Evolutionary conservation across 1,140 invertebrate genomes (phyloP).

Genomic region (Danaus melanippus): DNA sequence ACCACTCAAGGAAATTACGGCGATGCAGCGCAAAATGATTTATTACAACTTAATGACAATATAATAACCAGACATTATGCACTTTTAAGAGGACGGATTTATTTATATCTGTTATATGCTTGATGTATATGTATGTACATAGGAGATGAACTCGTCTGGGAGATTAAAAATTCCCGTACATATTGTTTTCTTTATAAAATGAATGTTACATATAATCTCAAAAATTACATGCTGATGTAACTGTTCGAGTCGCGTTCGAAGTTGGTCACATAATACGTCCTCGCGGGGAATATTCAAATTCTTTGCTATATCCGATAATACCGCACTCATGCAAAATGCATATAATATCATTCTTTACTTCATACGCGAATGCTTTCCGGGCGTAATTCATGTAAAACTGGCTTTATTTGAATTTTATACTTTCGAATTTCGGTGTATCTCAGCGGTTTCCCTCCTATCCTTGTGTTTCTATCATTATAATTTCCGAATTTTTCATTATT

Average conservation of each 20-base stretch:
- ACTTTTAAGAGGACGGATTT: not conserved
- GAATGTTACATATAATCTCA: not conserved
- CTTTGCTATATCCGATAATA: constrained; percentile 61
- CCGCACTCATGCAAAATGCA: constrained; percentile 63
- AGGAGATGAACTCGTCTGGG: no score
- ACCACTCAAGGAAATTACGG: constrained; percentile 19
- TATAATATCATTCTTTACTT: constrained; percentile 65
- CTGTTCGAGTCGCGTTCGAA: constrained; percentile 19
- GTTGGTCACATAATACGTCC: constrained; percentile 24
- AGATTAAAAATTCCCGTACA: no score
- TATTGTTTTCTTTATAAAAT: no score
- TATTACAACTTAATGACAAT: constrained; percentile 21
- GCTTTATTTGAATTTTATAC: constrained; percentile 63
- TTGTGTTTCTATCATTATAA: constrained; percentile 8
- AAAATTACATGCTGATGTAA: constrained; percentile 4
- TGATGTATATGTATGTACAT: no score
- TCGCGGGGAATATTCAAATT: constrained; percentile 57
- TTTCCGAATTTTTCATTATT: constrained; percentile 1
- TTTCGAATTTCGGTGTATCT: constrained; percentile 43
- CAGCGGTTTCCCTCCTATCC: constrained; percentile 8
- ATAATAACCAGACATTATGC: constrained; percentile 17
- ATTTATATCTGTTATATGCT: no score
- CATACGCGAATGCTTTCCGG: constrained; percentile 54
- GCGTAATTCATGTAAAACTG: constrained; percentile 63
- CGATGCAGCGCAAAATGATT: constrained; percentile 20